Conservation (phyloP, 2,113 vertebrate genomes). For the Neotragus pygmaeus region DNA sequence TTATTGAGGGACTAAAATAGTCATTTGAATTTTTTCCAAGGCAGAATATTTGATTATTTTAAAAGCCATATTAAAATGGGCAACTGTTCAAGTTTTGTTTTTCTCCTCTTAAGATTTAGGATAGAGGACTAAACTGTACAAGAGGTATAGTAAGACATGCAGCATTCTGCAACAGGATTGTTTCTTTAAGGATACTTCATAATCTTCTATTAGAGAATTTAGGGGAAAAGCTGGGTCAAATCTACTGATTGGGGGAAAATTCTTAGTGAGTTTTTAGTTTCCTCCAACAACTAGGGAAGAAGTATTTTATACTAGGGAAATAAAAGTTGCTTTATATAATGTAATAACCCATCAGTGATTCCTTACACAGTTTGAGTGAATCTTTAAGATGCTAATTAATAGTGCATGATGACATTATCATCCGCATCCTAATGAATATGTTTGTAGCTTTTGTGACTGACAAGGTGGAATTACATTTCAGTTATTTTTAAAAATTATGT, state of each 20-base stretch:
- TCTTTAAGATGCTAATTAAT: slow-evolving; percentile 36
- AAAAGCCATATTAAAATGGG: neutral
- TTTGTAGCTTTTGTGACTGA: slow-evolving; percentile 32
- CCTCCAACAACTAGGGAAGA: neutral
- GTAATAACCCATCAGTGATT: slow-evolving; percentile 39
- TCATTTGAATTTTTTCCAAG: slow-evolving; percentile 24
- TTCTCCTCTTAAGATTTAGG: neutral
- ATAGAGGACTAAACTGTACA: neutral
- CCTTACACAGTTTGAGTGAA: slow-evolving; percentile 8
- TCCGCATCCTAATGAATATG: slow-evolving; percentile 27
- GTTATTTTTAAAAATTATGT: slow-evolving; percentile 51
- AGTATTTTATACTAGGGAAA: slow-evolving; percentile 14
- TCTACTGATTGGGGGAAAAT: neutral
- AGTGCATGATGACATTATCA: neutral
- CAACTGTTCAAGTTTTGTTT: slow-evolving; percentile 11
- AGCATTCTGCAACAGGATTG: neutral
- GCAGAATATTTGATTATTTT: slow-evolving; percentile 12
- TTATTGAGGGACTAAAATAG: slow-evolving; percentile 32
- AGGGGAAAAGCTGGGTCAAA: neutral
- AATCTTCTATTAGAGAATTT: neutral
- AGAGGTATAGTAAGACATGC: neutral
- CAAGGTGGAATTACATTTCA: slow-evolving; percentile 38
- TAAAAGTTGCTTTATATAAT: neutral
- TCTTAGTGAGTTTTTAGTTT: slow-evolving; percentile 31
- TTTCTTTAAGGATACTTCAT: slow-evolving; percentile 15